phyloP scores from a whole-genome alignment of 1,140 invertebrate species.

The Gryllus bimaculatus region DNA sequence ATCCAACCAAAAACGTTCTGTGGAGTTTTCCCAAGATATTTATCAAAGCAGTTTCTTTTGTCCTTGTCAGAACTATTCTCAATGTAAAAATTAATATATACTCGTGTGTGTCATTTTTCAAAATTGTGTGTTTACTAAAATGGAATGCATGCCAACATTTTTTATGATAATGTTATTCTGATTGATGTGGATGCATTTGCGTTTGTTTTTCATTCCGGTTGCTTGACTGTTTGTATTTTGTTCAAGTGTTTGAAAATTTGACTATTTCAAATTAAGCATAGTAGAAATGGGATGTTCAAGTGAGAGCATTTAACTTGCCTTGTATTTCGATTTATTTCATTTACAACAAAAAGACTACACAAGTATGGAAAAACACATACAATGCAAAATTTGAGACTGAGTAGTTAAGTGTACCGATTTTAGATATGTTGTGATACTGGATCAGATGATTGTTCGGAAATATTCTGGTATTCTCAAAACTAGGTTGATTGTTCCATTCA shows the following conservation, averaged over 20 bases:
- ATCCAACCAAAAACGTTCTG: constrained; percentile 19
- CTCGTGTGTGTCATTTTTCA: constrained; percentile 7
- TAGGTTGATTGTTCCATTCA: not conserved
- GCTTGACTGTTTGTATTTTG: not conserved
- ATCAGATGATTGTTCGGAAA: not conserved
- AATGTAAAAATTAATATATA: constrained; percentile 10
- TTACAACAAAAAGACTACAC: not conserved
- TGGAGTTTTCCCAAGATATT: constrained; percentile 20
- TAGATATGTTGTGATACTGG: not conserved
- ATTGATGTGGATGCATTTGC: not conserved
- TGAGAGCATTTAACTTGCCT: not conserved
- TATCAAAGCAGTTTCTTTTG: constrained; percentile 19
- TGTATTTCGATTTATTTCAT: not conserved
- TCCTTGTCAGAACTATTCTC: constrained; percentile 11
- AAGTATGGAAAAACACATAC: not conserved
- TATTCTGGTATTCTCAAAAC: not conserved
- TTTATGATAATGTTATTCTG: not conserved
- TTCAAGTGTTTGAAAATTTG: not conserved
- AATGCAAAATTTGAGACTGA: constrained; percentile 5
- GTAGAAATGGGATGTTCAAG: not conserved
- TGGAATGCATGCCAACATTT: not conserved
- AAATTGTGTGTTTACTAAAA: constrained; percentile 2
- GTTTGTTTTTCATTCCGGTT: not conserved
- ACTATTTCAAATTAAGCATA: not conserved
- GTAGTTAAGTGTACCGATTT: not conserved